Percentiles rank a stretch among this genome's conserved stretches.
Conservation (phyloP, 30 jellyfish, hydroid and myxozoan genomes). For the Hydra vulgaris region DNA sequence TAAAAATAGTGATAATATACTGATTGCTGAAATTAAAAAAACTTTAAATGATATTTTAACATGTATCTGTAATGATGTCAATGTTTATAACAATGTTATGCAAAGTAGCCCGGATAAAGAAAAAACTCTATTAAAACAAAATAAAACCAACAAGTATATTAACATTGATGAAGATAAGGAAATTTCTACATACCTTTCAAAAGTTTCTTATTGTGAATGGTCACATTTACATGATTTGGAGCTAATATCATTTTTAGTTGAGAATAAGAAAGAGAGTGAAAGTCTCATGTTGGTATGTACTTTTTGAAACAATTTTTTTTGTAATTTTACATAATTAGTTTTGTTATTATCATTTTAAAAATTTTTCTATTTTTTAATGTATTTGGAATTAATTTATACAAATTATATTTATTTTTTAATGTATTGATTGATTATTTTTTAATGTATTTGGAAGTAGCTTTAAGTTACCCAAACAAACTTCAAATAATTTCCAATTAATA, state of each 20-base stretch:
- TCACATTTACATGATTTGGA: slow-evolving; percentile 48
- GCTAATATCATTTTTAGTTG: slow-evolving; percentile 38
- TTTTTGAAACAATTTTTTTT: too few species aligned
- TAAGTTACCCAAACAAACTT: too few species aligned
- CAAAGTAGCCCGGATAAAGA: too few species aligned
- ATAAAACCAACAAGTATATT: slow-evolving; percentile 18
- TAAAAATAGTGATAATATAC: background rate
- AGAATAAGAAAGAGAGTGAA: slow-evolving; percentile 37
- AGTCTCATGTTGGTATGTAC: slow-evolving; percentile 8
- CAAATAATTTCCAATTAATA: too few species aligned
- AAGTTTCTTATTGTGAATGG: slow-evolving; percentile 51
- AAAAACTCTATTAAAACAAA: background rate
- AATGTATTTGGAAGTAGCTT: too few species aligned
- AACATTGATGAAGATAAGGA: slow-evolving; percentile 39
- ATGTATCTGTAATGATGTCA: background rate
- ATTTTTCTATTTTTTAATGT: background rate
- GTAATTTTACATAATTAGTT: too few species aligned
- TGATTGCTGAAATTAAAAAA: background rate
- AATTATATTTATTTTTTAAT: too few species aligned
- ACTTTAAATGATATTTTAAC: background rate
- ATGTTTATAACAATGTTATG: too few species aligned
- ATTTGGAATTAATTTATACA: too few species aligned
- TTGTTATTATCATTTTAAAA: background rate
- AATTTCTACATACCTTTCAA: slow-evolving; percentile 37
- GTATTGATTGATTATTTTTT: too few species aligned